A percentile compares a stretch with the other conserved stretches of the same genome.
phyloP scores from a whole-genome alignment of 2,113 vertebrate species.

The Corvus moneduloides region DNA sequence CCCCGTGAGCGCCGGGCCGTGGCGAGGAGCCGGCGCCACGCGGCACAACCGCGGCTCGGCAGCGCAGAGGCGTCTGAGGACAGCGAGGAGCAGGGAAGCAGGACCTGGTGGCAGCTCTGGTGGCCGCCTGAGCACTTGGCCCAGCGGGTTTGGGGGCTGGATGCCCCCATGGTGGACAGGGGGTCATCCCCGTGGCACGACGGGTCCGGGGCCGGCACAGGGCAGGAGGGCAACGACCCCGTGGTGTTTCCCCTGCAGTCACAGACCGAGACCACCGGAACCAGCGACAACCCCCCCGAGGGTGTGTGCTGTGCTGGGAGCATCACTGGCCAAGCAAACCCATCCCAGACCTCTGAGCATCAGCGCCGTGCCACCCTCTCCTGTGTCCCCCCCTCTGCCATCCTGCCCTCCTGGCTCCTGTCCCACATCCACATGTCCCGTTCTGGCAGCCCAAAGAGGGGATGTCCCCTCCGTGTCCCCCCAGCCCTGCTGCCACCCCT shows the following conservation, averaged over 20 bases:
- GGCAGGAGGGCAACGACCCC: not conserved
- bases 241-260: not conserved
- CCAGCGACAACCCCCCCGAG: accelerated
- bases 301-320: not conserved
- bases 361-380: not conserved
- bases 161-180: accelerated
- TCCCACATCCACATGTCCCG: not conserved
- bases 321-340: not conserved
- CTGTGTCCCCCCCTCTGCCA: not conserved
- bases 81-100: not conserved
- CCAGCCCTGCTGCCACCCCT: not conserved
- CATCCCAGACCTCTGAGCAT: not conserved
- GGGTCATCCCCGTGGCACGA: not conserved
- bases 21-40: not conserved
- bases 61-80: not conserved
- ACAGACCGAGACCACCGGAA: accelerated
- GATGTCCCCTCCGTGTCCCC: not conserved
- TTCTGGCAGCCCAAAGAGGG: not conserved
- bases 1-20: accelerated
- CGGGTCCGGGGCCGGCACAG: not conserved
- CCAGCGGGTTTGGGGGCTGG: not conserved
- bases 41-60: not conserved
- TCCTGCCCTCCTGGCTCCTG: not conserved
- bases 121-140: not conserved
- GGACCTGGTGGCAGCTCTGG: not conserved